Percentiles rank a stretch among this genome's conserved stretches.
Conservation (phyloP, 2,113 vertebrate species). For the Corythornis cristatus region DNA sequence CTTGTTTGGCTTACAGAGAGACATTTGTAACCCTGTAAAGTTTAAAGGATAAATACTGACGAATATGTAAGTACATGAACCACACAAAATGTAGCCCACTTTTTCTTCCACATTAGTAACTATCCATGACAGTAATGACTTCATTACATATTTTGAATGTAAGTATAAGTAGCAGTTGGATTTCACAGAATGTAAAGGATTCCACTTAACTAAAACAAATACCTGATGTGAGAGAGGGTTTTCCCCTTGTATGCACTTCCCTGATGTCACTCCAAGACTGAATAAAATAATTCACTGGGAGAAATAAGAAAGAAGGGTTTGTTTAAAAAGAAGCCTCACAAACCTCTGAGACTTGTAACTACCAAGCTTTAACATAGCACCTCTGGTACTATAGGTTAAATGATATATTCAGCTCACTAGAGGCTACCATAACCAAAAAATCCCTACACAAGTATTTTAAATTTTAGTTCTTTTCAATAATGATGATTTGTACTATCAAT, state of each 20-base stretch:
- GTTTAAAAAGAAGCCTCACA: neutral
- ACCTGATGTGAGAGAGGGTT: neutral
- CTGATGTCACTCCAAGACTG: neutral
- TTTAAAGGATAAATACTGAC: neutral
- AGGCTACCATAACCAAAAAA: neutral
- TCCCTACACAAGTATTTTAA: accelerated
- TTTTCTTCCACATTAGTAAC: neutral
- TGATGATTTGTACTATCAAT: neutral
- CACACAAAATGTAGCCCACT: neutral
- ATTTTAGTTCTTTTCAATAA: neutral
- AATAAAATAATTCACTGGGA: neutral
- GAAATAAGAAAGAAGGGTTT: neutral
- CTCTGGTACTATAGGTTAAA: neutral
- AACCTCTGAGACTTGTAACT: neutral
- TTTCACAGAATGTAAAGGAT: neutral
- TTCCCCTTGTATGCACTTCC: neutral
- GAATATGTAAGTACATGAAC: neutral
- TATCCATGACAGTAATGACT: neutral
- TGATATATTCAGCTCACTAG: neutral
- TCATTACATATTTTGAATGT: neutral
- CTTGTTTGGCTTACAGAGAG: neutral
- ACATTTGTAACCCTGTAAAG: neutral
- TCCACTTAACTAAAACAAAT: neutral
- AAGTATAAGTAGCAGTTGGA: neutral
- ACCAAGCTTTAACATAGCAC: neutral